Base-by-base conservation (phyloP, 2,888 invertebrate genomes). In the Troglohyphantes excavatus region DNA sequence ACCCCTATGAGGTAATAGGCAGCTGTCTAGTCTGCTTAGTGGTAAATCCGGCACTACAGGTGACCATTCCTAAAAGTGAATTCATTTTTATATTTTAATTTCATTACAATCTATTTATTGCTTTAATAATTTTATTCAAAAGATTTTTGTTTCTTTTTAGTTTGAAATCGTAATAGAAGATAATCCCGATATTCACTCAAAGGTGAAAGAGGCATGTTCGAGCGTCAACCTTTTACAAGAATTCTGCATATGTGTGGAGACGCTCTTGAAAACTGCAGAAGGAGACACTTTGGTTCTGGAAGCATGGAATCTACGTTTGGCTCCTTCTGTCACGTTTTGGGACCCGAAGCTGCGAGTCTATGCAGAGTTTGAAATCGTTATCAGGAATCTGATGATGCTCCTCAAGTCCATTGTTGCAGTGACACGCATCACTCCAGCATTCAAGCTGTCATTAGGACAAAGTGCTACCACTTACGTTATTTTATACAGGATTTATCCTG, bases 341-440 rank as follows among this genome's bases (percentile, higher is more conserved):
- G 93, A 94, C 70, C 90, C 76, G 26, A 75, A 61, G 19, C 65
- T 70, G 33, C 73, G 59, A 85, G 73, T 75, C 26, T 78, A 46
- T 72, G 68, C 72, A 39, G 78, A 68, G 26, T 21, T 46, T 43
- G 76, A 61, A 59, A 59, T 79, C 1, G 65, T 98, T 1, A 98
- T 99, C 93, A 97, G 97, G 93, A 95, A 98, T 91, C 97, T 99
- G 97, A 96, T 97, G 90, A 96, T 97, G 81, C 95, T 99, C 93
- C 94, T 99, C 2, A 98, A 98, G 93, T 98, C 98, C 0, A 95
- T 98, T 75, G 95, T 98, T 72, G 96, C 97, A 39, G 96, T 98
- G 53, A 97, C 98, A 27, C 95, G 99, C 93, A 96, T 97, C 90
- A 97, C 97, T 61, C 98, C 98, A 5, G 98, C 98, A n/a, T 99